A percentile compares a stretch with the other conserved stretches of the same genome.
Evolutionary conservation across 2,113 vertebrate genomes (phyloP).

Genomic region (Cyphomyrus plagiostoma): DNA sequence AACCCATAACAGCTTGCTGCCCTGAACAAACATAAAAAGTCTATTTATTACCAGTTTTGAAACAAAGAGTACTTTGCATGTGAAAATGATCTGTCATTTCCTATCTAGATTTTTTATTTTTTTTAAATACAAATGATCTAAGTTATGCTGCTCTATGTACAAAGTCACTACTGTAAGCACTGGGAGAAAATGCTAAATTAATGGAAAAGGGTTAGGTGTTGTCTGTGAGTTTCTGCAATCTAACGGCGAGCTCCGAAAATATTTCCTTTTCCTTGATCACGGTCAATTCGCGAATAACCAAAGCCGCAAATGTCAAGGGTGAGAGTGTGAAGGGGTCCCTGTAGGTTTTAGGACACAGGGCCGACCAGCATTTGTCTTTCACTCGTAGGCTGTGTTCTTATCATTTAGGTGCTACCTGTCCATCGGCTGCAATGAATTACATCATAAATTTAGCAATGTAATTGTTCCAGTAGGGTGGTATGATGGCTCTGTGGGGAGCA

Average conservation of each 20-base stretch:
- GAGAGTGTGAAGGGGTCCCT: background rate
- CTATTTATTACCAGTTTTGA: background rate
- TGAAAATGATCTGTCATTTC: background rate
- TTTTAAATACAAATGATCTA: background rate
- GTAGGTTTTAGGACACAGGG: background rate
- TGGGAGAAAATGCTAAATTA: background rate
- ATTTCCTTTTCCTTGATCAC: background rate
- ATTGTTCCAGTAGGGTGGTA: background rate
- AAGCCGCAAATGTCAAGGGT: background rate
- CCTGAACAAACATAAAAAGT: background rate
- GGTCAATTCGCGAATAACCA: background rate
- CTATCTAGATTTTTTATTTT: background rate
- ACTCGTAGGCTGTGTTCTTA: background rate
- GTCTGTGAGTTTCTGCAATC: background rate
- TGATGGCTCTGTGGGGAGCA: background rate
- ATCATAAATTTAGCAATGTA: background rate
- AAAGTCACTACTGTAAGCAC: background rate
- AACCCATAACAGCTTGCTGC: background rate
- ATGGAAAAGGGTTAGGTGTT: background rate
- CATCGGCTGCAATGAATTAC: background rate
- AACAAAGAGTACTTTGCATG: background rate
- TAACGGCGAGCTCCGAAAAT: background rate
- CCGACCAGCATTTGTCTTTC: background rate
- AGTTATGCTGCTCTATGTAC: background rate
- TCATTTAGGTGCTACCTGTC: background rate